A percentile compares a stretch with the other conserved stretches of the same genome.
phyloP scores from a whole-genome alignment of 2,797 vertebrate genomes.

The Premnoplex brunnescens region DNA sequence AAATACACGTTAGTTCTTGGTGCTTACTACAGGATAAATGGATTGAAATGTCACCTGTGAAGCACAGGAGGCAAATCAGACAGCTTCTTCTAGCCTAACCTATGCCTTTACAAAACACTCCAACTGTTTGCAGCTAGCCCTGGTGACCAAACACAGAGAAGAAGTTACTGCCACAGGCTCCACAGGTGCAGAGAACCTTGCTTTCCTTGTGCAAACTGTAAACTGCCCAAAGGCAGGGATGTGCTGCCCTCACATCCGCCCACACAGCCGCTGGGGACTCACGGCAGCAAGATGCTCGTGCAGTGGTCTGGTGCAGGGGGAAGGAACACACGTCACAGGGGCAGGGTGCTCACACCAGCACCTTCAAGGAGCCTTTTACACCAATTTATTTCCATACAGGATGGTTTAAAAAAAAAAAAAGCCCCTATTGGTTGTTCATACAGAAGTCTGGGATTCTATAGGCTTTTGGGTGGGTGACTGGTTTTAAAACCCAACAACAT shows the following conservation, averaged over 20 bases:
- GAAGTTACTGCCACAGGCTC: neutral
- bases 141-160: neutral
- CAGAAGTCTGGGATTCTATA: conserved; percentile 56
- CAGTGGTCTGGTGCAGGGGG: neutral
- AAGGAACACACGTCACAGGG: conserved; percentile 53
- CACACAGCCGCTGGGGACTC: neutral
- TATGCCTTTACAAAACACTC: neutral
- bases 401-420: conserved; percentile 73
- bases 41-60: neutral
- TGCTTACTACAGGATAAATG: neutral
- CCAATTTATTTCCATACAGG: conserved; percentile 81
- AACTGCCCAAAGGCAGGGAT: neutral
- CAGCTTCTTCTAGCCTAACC: neutral
- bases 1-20: neutral
- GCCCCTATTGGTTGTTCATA: conserved; percentile 70
- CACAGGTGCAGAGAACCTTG: neutral
- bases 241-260: neutral
- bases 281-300: neutral
- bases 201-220: neutral
- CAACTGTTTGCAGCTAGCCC: neutral
- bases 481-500: conserved; percentile 72
- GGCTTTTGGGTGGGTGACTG: conserved; percentile 42
- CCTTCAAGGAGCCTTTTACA: conserved; percentile 76
- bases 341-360: conserved; percentile 49
- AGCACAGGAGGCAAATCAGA: neutral